These are phyloP conservation scores for Catalaphyllia jardinei DNA, from an alignment of 64 coral and sea anemone genomes.

Conservation along the genomic window DNA sequence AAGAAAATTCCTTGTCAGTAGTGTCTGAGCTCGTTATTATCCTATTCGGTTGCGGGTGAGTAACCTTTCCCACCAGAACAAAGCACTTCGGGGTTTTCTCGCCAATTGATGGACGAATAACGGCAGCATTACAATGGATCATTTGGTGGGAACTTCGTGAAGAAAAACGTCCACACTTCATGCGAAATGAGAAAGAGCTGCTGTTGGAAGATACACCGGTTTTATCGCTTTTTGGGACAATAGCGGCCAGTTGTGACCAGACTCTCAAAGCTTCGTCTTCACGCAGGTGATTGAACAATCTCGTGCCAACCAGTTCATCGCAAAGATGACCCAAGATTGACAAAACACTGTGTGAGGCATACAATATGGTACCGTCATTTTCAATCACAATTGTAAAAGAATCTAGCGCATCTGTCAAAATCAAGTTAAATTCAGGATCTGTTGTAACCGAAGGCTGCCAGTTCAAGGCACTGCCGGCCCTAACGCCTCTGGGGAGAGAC, in stretches of 20 bases:
- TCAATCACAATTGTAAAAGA: slow-evolving; percentile 27
- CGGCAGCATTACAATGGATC: neutral
- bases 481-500: neutral
- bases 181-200: neutral
- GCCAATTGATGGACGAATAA: neutral
- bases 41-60: slow-evolving; percentile 19
- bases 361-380: slow-evolving; percentile 32
- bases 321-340: slow-evolving; percentile 32
- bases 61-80: neutral
- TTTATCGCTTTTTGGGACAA: neutral
- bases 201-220: too few species aligned
- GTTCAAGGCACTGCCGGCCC: neutral
- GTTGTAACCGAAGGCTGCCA: slow-evolving; percentile 43
- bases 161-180: slow-evolving; percentile 11
- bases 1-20: slow-evolving; percentile 33
- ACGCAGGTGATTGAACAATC: neutral
- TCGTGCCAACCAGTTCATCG: slow-evolving; percentile 4
- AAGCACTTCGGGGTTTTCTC: neutral
- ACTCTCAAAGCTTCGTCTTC: slow-evolving; percentile 2
- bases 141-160: neutral
- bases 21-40: neutral
- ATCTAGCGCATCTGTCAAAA: slow-evolving; percentile 40
- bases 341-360: slow-evolving; percentile 46
- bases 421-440: slow-evolving; percentile 40
- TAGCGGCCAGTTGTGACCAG: neutral